Conservation (phyloP, 2,888 invertebrate genomes). For the Theodoxus fluviatilis region DNA sequence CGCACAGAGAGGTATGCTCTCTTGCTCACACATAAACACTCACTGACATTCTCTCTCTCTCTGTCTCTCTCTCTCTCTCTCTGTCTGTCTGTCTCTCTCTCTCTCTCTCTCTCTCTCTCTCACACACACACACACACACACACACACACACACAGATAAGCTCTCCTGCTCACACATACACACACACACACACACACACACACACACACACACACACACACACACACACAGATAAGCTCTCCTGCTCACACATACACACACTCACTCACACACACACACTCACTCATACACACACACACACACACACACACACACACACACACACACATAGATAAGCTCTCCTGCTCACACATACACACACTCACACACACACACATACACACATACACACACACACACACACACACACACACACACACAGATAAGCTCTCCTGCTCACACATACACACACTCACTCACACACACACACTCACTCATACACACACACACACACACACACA, state of each 20-base stretch:
- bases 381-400: slow-evolving; percentile 5
- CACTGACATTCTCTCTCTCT: too few relatives aligned
- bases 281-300: neutral
- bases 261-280: too few relatives aligned
- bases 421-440: neutral
- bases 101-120: too few relatives aligned
- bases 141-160: neutral
- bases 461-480: slow-evolving; percentile 4
- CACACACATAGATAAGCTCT: neutral
- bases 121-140: neutral
- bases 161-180: neutral
- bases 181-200: too few relatives aligned
- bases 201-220: neutral
- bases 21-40: too few relatives aligned
- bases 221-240: neutral
- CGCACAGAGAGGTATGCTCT: neutral
- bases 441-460: neutral
- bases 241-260: neutral
- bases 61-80: neutral
- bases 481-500: neutral
- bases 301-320: neutral
- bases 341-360: neutral
- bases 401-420: slow-evolving; percentile 12
- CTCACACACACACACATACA: neutral
- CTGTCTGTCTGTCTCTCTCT: neutral